These are phyloP conservation scores for Probosciger aterrimus DNA, from an alignment of 2,113 vertebrate species.

Conservation along the genomic window DNA sequence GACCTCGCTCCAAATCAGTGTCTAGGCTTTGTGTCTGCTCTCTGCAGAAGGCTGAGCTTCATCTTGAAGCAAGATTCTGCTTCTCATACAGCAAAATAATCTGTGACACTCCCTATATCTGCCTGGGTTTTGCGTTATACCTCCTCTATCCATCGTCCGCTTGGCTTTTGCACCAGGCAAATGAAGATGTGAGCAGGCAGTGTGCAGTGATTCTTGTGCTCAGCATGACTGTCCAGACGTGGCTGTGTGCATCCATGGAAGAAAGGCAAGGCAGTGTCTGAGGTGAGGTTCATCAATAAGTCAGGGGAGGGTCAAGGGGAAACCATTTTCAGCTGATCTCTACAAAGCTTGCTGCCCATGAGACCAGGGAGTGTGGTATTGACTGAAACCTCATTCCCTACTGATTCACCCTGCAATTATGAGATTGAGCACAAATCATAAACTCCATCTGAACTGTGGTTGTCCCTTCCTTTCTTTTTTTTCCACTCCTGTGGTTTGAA, in stretches of 20 bases:
- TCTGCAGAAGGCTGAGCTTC: not conserved
- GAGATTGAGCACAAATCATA: slow-evolving; percentile 1
- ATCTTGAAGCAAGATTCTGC: not conserved
- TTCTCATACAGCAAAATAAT: not conserved
- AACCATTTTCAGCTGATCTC: not conserved
- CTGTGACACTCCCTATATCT: accelerated
- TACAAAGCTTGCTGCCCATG: not conserved
- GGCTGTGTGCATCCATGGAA: not conserved
- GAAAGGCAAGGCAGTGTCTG: too few species aligned
- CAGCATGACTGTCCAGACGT: not conserved
- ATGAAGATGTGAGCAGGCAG: not conserved
- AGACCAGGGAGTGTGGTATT: not conserved
- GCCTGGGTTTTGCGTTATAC: not conserved
- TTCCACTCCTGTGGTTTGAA: slow-evolving; percentile 5
- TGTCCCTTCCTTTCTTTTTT: not conserved
- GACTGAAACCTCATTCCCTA: not conserved
- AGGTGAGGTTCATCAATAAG: not conserved
- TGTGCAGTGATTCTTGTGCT: accelerated
- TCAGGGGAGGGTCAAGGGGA: not conserved
- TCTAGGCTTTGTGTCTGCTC: not conserved
- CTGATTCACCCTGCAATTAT: slow-evolving; percentile 10
- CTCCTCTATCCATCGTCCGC: accelerated
- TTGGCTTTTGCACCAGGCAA: not conserved
- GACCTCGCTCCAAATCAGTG: not conserved
- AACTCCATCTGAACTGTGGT: slow-evolving; percentile 8